These are phyloP conservation scores for Tipula vernalis DNA, from an alignment of 2,888 invertebrate species.

Conservation along the genomic window DNA sequence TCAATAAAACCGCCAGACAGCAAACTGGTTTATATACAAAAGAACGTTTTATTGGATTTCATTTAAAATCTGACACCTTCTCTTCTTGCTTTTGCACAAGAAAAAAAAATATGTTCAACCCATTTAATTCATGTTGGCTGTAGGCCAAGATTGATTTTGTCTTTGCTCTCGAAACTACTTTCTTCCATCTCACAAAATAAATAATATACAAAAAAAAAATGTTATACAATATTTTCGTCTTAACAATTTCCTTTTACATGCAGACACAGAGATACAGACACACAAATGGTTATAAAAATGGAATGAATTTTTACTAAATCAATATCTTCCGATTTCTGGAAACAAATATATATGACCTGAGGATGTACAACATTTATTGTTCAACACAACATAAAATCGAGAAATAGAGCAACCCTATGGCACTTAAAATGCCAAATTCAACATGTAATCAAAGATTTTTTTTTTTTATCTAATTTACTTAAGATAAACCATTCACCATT, in stretches of 20 bases:
- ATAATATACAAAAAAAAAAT: neutral
- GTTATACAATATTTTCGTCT: neutral
- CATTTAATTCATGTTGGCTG: neutral
- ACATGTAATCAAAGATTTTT: neutral
- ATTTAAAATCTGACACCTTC: neutral
- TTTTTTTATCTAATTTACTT: neutral
- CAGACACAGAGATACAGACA: neutral
- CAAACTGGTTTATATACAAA: neutral
- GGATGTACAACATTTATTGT: neutral
- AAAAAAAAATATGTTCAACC: neutral
- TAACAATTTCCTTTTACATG: neutral
- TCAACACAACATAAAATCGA: neutral
- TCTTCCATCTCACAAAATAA: neutral
- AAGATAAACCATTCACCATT: neutral
- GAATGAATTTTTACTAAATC: neutral
- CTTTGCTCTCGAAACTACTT: neutral
- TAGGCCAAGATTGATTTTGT: neutral
- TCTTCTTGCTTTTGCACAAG: neutral
- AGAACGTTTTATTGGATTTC: neutral
- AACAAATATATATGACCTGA: neutral
- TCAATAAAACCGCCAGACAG: neutral
- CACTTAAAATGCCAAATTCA: neutral
- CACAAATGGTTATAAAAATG: neutral
- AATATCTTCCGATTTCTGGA: neutral
- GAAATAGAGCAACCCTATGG: neutral